A percentile compares a stretch with the other conserved stretches of the same genome.
phyloP scores from a whole-genome alignment of 2,888 invertebrate genomes.

The Steinernema scapterisci region DNA sequence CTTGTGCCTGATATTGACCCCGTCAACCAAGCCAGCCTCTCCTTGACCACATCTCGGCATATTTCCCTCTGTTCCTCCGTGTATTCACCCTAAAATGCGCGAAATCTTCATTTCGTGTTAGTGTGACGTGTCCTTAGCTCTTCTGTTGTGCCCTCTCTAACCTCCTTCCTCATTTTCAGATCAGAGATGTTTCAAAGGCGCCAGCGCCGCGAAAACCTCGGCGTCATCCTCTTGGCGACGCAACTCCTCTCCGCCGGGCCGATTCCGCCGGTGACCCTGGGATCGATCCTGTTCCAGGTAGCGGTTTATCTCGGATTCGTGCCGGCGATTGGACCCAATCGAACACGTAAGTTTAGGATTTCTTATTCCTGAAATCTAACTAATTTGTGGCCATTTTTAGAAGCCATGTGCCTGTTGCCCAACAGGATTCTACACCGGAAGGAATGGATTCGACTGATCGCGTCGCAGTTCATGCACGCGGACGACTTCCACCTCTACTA shows the following conservation, averaged over 20 bases:
- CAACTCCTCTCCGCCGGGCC: constrained; percentile 39
- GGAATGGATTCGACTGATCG: constrained; percentile 71
- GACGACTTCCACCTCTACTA: constrained; percentile 76
- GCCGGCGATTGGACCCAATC: constrained; percentile 33
- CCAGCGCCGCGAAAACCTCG: constrained; percentile 34
- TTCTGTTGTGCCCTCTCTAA: not conserved
- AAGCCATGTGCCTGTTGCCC: constrained; percentile 38
- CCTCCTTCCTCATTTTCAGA: not conserved
- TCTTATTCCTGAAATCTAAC: not conserved
- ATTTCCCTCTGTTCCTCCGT: no score
- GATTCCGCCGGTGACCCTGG: constrained; percentile 41
- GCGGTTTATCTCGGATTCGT: constrained; percentile 41
- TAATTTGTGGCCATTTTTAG: constrained; percentile 5
- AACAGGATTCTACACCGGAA: constrained; percentile 33
- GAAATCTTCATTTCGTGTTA: no score
- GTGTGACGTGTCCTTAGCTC: not conserved
- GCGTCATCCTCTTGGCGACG: constrained; percentile 39
- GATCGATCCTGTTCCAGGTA: constrained; percentile 35
- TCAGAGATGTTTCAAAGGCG: constrained; percentile 28
- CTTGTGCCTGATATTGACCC: no score
- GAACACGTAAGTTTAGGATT: constrained; percentile 36
- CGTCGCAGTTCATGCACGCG: constrained; percentile 74
- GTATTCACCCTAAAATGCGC: no score
- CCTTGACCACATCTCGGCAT: no score
- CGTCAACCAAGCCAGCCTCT: no score